Conservation (phyloP, 2,797 vertebrate genomes). For the Benthosema pterotum region DNA sequence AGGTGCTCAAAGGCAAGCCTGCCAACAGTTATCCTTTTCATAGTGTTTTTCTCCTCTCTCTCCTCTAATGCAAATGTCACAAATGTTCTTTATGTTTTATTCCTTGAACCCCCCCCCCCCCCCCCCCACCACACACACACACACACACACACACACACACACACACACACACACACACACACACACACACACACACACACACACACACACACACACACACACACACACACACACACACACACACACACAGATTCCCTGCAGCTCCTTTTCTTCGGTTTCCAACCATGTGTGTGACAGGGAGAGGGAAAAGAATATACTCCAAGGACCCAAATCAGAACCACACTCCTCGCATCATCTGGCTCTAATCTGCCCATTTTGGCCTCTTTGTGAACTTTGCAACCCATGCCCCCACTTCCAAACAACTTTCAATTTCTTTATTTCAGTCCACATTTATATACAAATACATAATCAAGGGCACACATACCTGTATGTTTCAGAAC, state of each 20-base stretch:
- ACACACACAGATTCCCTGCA: not conserved
- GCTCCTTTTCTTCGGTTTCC: not conserved
- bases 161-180: too few species aligned
- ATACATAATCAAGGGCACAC: too few species aligned
- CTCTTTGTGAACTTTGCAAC: conserved; percentile 11
- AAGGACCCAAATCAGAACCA: conserved; percentile 9
- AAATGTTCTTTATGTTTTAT: conserved; percentile 35
- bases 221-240: too few species aligned
- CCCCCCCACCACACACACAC: too few species aligned
- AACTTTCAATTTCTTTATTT: not conserved
- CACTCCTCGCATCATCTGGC: conserved; percentile 19
- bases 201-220: too few species aligned
- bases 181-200: too few species aligned
- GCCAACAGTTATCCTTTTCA: conserved; percentile 50
- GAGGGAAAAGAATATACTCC: not conserved
- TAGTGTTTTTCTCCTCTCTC: conserved; percentile 47
- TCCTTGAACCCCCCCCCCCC: conserved; percentile 20
- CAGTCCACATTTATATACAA: too few species aligned
- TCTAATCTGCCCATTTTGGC: conserved; percentile 31
- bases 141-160: too few species aligned
- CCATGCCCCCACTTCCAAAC: not conserved
- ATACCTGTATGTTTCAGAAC: too few species aligned
- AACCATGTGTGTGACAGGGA: not conserved
- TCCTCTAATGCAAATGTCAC: conserved; percentile 46
- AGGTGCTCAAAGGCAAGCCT: conserved; percentile 43